These are phyloP conservation scores for Seira ritae DNA, from an alignment of 2,888 invertebrate species.

Conservation along the genomic window DNA sequence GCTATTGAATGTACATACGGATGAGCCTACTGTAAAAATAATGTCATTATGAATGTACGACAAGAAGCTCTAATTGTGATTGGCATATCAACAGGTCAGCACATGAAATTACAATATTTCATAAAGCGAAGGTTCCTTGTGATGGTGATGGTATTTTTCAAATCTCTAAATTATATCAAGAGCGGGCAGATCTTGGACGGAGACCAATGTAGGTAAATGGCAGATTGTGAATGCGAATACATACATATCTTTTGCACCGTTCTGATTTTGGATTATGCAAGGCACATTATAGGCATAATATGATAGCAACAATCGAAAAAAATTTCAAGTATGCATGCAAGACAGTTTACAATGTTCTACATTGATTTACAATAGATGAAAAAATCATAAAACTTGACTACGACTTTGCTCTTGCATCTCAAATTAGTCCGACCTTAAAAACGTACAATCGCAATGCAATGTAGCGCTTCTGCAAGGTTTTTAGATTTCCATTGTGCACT, in stretches of 20 bases:
- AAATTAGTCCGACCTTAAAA: background rate
- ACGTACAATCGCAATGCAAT: background rate
- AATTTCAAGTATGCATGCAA: background rate
- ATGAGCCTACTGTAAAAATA: background rate
- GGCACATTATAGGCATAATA: background rate
- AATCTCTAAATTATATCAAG: background rate
- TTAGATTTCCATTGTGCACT: background rate
- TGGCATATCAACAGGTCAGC: background rate
- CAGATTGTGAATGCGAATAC: background rate
- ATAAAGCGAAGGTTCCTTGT: background rate
- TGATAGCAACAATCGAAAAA: no score
- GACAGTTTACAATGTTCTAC: background rate
- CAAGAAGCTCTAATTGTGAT: background rate
- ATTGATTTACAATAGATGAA: background rate
- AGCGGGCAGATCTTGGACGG: no score
- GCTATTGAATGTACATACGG: no score
- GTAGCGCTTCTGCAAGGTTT: background rate
- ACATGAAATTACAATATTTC: background rate
- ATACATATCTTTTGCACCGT: background rate
- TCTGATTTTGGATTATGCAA: background rate
- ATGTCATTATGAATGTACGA: background rate
- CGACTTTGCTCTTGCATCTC: background rate
- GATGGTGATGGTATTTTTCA: background rate
- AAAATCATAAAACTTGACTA: background rate
- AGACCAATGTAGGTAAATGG: background rate